A percentile compares a stretch with the other conserved stretches of the same genome.
These are phyloP conservation scores for Hipparchia semele DNA, from an alignment of 2,888 invertebrate genomes.

Conservation along the genomic window DNA sequence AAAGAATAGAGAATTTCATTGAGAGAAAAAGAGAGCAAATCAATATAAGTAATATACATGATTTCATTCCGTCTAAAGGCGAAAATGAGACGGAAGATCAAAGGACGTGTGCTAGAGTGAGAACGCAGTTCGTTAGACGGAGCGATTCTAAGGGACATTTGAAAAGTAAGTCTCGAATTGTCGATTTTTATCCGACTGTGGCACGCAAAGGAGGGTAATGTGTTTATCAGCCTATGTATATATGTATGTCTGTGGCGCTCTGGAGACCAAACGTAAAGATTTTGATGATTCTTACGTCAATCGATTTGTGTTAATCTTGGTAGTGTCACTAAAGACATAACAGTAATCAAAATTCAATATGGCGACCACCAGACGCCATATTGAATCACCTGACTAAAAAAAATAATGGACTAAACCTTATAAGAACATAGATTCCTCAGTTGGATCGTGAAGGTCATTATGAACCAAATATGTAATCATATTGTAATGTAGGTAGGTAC, in stretches of 20 bases:
- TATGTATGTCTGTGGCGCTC: no score
- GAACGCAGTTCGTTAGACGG: slow-evolving; percentile 87
- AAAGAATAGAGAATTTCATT: slow-evolving; percentile 89
- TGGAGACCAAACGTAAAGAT: no score
- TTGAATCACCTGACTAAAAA: no score
- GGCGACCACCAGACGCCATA: no score
- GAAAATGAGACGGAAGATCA: slow-evolving; percentile 68
- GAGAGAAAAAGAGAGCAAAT: slow-evolving; percentile 88
- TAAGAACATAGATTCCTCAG: background rate
- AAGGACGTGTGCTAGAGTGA: slow-evolving; percentile 89
- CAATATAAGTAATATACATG: slow-evolving; percentile 88
- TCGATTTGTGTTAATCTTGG: no score
- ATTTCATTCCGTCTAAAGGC: slow-evolving; percentile 84
- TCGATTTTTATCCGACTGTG: background rate
- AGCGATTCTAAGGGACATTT: slow-evolving; percentile 91
- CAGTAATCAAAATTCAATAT: no score
- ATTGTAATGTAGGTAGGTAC: background rate
- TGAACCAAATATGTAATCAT: background rate
- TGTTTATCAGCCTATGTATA: no score
- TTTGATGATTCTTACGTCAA: no score
- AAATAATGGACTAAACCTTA: no score
- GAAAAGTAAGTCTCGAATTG: slow-evolving; percentile 82
- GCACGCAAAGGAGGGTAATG: no score
- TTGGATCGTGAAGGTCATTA: background rate
- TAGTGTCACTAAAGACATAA: no score